Conservation (phyloP, 2,797 vertebrate genomes). For the Podarcis lilfordi region DNA sequence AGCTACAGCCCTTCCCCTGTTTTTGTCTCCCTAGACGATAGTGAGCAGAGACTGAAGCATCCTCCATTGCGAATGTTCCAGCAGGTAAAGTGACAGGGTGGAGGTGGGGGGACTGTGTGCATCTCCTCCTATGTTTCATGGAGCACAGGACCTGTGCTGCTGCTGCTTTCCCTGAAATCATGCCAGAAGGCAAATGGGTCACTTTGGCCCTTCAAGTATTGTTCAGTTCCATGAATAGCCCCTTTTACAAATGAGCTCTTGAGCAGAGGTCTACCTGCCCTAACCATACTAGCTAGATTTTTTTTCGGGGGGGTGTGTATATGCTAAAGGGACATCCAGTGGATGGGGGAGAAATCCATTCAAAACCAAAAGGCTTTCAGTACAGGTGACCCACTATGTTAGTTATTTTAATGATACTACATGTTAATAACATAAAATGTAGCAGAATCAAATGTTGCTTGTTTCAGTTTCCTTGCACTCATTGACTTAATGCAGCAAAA, state of each 20-base stretch:
- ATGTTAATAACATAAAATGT: neutral
- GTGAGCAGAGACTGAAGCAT: conserved; percentile 67
- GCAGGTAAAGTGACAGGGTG: conserved; percentile 71
- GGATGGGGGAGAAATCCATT: neutral
- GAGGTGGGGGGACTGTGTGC: too few relatives aligned
- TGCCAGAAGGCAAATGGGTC: neutral
- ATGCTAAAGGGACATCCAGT: neutral
- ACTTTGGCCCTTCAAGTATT: neutral
- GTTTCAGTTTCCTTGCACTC: neutral
- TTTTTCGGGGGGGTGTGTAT: neutral
- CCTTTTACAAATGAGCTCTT: neutral
- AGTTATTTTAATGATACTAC: neutral
- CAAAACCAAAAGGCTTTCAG: neutral
- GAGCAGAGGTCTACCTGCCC: neutral
- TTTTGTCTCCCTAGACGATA: conserved; percentile 71
- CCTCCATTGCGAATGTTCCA: conserved; percentile 66
- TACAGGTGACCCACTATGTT: neutral
- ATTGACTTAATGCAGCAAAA: neutral
- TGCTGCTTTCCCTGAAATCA: neutral
- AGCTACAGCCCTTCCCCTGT: neutral
- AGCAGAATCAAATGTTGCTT: neutral
- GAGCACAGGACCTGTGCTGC: neutral
- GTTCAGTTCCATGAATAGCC: neutral
- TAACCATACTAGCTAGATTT: neutral
- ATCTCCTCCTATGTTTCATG: neutral